A percentile compares a stretch with the other conserved stretches of the same genome.
These are phyloP conservation scores for Lepidonotus clava DNA, from an alignment of 2,888 invertebrate genomes.

Conservation along the genomic window DNA sequence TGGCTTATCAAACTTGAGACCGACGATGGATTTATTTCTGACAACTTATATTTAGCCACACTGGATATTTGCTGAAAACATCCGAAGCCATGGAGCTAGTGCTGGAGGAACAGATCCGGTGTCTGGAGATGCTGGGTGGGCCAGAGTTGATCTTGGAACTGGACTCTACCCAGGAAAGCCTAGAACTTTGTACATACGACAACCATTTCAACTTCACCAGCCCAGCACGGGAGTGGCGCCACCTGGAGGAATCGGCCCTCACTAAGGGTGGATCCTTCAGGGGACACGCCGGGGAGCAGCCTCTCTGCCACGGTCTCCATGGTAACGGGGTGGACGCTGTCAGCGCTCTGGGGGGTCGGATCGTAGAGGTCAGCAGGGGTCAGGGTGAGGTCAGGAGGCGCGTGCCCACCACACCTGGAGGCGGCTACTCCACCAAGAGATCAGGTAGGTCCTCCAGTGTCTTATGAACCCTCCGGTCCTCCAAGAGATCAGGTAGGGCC, in stretches of 20 bases:
- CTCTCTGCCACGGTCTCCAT: neutral
- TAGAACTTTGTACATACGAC: no score
- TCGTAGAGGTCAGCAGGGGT: neutral
- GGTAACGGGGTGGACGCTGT: neutral
- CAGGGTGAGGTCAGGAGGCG: neutral
- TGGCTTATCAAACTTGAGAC: no score
- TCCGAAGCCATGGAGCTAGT: neutral
- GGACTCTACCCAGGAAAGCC: no score
- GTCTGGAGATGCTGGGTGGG: neutral
- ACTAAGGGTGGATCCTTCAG: neutral
- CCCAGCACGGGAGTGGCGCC: no score
- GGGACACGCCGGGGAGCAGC: neutral
- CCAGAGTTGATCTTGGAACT: neutral
- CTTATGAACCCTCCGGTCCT: no score
- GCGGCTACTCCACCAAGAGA: neutral
- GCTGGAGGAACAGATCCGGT: neutral
- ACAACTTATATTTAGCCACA: neutral
- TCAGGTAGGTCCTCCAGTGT: neutral
- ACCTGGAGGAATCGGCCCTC: neutral
- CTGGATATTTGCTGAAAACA: neutral
- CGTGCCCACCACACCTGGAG: neutral
- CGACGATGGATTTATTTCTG: no score
- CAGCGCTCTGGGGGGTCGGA: neutral
- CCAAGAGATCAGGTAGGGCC: no score
- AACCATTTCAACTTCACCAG: no score